Conservation (phyloP, 1,140 invertebrate species). For the Magallana ariakensis region DNA sequence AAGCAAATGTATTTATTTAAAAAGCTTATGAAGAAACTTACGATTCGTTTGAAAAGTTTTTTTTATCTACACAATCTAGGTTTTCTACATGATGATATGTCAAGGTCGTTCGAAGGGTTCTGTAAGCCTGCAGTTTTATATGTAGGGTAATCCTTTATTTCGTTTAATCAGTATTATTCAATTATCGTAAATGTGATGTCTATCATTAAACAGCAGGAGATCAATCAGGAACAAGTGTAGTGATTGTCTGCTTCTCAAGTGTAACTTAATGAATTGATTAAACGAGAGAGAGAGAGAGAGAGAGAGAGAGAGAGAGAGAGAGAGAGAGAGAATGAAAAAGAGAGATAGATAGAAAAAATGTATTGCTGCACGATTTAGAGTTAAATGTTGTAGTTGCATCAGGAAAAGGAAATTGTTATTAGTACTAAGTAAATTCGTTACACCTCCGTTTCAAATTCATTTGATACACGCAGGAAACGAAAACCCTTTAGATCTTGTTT, state of each 20-base stretch:
- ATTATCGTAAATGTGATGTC: not conserved
- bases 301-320: constrained; percentile 37
- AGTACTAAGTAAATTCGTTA: no score
- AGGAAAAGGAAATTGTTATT: no score
- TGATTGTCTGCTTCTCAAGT: constrained; percentile 26
- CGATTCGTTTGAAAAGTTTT: no score
- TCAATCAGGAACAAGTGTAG: not conserved
- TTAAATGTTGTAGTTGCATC: no score
- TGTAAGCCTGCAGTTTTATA: not conserved
- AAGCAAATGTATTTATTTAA: no score
- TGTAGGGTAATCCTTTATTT: constrained; percentile 22
- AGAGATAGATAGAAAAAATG: not conserved
- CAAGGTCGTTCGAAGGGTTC: not conserved
- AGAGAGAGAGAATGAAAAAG: constrained; percentile 14
- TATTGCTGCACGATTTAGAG: not conserved
- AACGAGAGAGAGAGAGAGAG: not conserved
- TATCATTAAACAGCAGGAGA: constrained; percentile 12
- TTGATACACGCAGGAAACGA: no score
- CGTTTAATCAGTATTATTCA: constrained; percentile 31
- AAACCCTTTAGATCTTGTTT: no score
- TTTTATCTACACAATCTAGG: not conserved
- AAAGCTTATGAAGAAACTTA: no score
- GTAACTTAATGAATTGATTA: constrained; percentile 37
- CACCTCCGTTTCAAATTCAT: no score
- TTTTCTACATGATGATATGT: constrained; percentile 16